Base-by-base conservation (phyloP, 2,113 vertebrate species). In the Halcyon malimbica region DNA sequence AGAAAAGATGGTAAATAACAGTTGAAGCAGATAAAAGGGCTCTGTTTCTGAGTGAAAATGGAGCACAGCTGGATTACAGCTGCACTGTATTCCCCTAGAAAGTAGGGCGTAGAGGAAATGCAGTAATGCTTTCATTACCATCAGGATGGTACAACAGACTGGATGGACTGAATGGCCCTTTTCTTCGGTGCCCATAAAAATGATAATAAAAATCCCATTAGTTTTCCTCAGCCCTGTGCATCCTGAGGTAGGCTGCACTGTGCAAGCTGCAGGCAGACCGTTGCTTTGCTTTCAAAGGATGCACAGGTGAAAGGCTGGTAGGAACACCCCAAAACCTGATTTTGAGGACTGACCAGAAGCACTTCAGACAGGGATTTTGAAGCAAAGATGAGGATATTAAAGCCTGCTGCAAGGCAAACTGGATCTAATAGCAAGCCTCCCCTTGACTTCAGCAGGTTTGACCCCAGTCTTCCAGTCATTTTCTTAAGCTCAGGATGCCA, bases 61-160 rank as follows among this genome's bases (percentile, higher is more conserved):
- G 97, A 98, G 95, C 89, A 97, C 98, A 98, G 97, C 97, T 98
- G 98, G 79, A 94, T 97, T 96, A 97, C 96, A 98, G 93, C 96
- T 98, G 94, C 73, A 74, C 92, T 94, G 87, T 90, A 94, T 90
- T 91, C 50, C 39, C 26, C 62, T 68, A 56, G 51, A 96, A 94
- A 77, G 90, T 95, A 97, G 71, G 85, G 77, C 84, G 93, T 54
- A 60, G 78, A 86, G 84, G 83, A 95, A 97, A 96, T 83, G 89
- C 73, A 5, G 31, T 89, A 94, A 93, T 93, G 75, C 73, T 77
- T 95, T 95, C 2, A 1, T 37, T 78, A 87, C 64, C 57, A 33
- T 81, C 80, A 65, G 41, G 87, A 97, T 73, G 42, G 56, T 81
- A 80, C 62, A 89, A 92, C 70, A 95, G 94, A 77, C 83, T 83